phyloP scores from a whole-genome alignment of 2,888 invertebrate genomes.

The Luperina testacea region DNA sequence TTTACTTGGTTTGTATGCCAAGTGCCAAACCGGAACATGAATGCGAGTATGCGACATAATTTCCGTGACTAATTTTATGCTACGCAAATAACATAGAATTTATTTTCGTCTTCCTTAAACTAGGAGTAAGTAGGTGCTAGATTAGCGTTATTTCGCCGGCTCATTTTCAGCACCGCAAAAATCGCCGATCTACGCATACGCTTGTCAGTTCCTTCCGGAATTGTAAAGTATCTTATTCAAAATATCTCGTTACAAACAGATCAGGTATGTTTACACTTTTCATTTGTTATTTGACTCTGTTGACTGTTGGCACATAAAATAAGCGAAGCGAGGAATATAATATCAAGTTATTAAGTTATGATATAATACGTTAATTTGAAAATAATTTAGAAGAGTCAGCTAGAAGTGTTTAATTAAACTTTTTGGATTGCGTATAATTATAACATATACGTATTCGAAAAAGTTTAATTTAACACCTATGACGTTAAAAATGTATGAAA shows the following conservation, averaged over 20 bases:
- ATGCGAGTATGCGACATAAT: not conserved
- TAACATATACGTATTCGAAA: too few species aligned
- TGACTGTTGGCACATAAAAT: slow-evolving; percentile 47
- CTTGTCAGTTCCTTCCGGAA: not conserved
- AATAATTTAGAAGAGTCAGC: slow-evolving; percentile 1
- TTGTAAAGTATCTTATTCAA: not conserved
- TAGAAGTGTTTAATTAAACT: not conserved
- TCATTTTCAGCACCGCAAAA: not conserved
- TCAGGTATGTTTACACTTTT: slow-evolving; percentile 40
- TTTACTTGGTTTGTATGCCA: not conserved
- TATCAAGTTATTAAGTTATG: slow-evolving; percentile 29
- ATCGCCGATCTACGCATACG: too few species aligned
- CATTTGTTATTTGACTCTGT: slow-evolving; percentile 62
- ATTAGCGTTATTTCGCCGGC: not conserved
- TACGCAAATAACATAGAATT: not conserved
- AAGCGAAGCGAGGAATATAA: slow-evolving; percentile 51
- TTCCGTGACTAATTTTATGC: not conserved
- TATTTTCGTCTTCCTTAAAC: not conserved
- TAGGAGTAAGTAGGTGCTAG: not conserved
- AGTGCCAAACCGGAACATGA: not conserved
- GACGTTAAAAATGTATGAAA: too few species aligned
- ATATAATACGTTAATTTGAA: slow-evolving; percentile 24
- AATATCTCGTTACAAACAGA: slow-evolving; percentile 25
- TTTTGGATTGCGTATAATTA: not conserved
- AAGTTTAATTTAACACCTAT: not conserved